Conservation (phyloP, 1,140 invertebrate genomes). For the Eumeta japonica region DNA sequence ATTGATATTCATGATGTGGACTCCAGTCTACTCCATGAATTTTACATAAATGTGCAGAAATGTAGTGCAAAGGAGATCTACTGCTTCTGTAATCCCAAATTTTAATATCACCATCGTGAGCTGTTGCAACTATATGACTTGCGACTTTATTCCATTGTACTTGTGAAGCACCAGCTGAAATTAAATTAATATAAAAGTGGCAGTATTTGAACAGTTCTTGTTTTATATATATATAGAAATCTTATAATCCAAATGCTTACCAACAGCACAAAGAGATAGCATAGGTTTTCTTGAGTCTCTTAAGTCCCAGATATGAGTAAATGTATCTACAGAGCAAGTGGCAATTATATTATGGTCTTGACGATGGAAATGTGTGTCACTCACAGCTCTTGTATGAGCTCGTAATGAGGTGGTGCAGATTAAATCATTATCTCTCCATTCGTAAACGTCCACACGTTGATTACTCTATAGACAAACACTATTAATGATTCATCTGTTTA, state of each 20-base stretch:
- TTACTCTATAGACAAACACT: constrained; percentile 69
- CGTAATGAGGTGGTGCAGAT: constrained; percentile 72
- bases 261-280: constrained; percentile 68
- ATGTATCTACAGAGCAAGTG: constrained; percentile 91
- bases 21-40: constrained; percentile 95
- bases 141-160: constrained; percentile 90
- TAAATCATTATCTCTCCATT: constrained; percentile 68
- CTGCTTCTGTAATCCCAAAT: constrained; percentile 93
- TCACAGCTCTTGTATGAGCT: constrained; percentile 85
- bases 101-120: constrained; percentile 92
- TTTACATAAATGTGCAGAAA: constrained; percentile 88
- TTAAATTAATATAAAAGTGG: constrained; percentile 8
- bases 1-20: constrained; percentile 77
- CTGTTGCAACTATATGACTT: constrained; percentile 82
- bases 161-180: constrained; percentile 84
- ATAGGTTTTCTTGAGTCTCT: constrained; percentile 80
- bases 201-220: no score
- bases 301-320: constrained; percentile 91
- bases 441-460: constrained; percentile 80
- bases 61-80: constrained; percentile 84
- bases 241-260: constrained; percentile 16
- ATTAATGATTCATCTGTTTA: neutral
- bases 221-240: constrained; percentile 5
- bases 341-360: constrained; percentile 86
- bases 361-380: constrained; percentile 90